Base-by-base conservation (phyloP, 2,888 invertebrate genomes). In the Lypha dubia region DNA sequence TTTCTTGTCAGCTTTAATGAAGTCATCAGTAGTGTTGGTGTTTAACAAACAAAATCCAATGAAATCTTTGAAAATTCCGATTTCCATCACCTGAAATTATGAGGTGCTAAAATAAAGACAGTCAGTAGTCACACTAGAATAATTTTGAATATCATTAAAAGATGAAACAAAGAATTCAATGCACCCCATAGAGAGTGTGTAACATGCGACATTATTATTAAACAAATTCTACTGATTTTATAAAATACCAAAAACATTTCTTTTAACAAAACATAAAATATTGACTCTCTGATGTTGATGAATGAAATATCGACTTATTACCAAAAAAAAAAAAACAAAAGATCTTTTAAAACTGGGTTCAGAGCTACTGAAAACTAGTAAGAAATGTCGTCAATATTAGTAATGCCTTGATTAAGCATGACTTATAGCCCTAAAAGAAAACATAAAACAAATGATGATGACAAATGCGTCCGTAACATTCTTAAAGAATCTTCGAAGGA, bases 331-430 rank as follows among this genome's bases (percentile, higher is more conserved):
- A 22, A 70, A 60, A 44, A 67, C 65, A 71, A 75, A 46, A 46
- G 44, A 9, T 4, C 44, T 28, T 3, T 67, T 5, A 41, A 41
- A 51, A 62, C 38, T 38, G 41, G 24, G 49, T n/a, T n/a, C 60
- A 28, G 6, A 49, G 32, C 32, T 11, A 53, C 11, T 22, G 71
- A 35, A 60, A 71, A 22, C 58, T 67, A 46, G 5, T 68, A 24
- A 22, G 13, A 49, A 68, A 35, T 84, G 62, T 77, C 68, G 62
- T 77, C 68, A 75, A 17, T 63, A 60, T 81, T 67, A 74, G 83
- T 80, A 73, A 87, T 74, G 86, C 86, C 77, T 86, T 86, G 82
- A 87, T 87, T 82, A 86, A 68, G 86, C 85, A 82, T 86, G 86
- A 87, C 86, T 84, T 84, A 79, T 65, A 65, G 73, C 81, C 81